Conservation (phyloP, 2,888 invertebrate species). For the Scaptomyza cyrtandrae region DNA sequence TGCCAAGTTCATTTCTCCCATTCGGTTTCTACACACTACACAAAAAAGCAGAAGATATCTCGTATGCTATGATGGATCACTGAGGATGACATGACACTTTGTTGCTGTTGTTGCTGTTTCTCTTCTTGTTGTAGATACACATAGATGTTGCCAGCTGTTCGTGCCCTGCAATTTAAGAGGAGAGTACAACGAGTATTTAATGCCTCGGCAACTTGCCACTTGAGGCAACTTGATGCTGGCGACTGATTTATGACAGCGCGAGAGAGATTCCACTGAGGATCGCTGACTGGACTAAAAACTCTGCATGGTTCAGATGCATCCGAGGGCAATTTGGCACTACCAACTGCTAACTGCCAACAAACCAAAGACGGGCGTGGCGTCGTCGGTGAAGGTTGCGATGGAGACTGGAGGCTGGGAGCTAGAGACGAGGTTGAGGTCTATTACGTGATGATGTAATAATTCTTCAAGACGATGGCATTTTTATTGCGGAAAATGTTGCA, state of each 20-base stretch:
- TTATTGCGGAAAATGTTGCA: slow-evolving; percentile 79
- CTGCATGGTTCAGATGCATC: slow-evolving; percentile 31
- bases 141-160: slow-evolving; percentile 54
- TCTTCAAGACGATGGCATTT: slow-evolving; percentile 75
- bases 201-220: slow-evolving; percentile 46
- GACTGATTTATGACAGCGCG: slow-evolving; percentile 76
- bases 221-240: slow-evolving; percentile 57
- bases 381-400: slow-evolving; percentile 22
- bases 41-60: slow-evolving; percentile 42
- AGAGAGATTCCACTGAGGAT: slow-evolving; percentile 57
- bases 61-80: slow-evolving; percentile 71
- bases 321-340: slow-evolving; percentile 66
- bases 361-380: slow-evolving; percentile 69
- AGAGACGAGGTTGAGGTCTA: slow-evolving; percentile 53
- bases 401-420: slow-evolving; percentile 10
- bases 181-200: slow-evolving; percentile 62
- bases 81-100: slow-evolving; percentile 76
- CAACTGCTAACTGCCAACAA: slow-evolving; percentile 15
- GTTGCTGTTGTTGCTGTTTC: slow-evolving; percentile 48
- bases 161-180: slow-evolving; percentile 73
- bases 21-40: slow-evolving; percentile 13
- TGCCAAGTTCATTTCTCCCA: slow-evolving; percentile 70
- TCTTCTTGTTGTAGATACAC: not conserved
- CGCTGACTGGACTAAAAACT: slow-evolving; percentile 17
- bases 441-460: slow-evolving; percentile 80